Evolutionary conservation across 1,140 invertebrate genomes (phyloP), one percentile per base, ranked within the genome.

Genomic region (Leptoteleia sp.): DNA sequence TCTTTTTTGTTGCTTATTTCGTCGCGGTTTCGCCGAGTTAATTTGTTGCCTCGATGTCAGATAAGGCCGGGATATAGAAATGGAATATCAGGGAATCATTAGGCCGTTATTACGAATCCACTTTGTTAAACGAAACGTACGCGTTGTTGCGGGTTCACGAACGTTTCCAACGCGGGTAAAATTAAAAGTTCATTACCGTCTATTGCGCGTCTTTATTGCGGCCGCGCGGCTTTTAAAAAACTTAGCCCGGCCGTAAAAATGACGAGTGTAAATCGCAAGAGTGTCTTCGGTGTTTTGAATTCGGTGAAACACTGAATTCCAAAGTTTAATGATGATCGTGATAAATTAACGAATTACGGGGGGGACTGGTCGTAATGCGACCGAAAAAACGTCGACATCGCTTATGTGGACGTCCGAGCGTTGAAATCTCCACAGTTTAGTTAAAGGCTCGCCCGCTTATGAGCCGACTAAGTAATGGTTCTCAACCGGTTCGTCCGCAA

Each of bases 351-450:
- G 67, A 76, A 72, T 71, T 70, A 73, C 78, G 29, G 40, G 12
- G 52, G 25, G n/a, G n/a, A 62, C 40, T 48, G 55, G 35, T 42
- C 22, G 42, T 35, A 59, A 45, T 25, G 45, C 38, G 48, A 22
- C 25, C 31, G 38, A 71, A 72, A 67, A 70, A 62, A 52, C 45
- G 47, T 73, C 62, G 72, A 57, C 33, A 29, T 76, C 68, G 71
- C 64, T 80, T 71, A 57, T 38, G 78, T 76, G 72, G 68, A 50
- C 57, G 67, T 37, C 62, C 64, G 17, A 48, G 55, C 78, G 57
- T 78, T 79, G 64, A 84, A 85, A 79, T 86, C 83, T 82, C 84
- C 80, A 29, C 9, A 22, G 64, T 72, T 68, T 71, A 52, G 75
- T 70, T 77, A 78, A 76, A 77, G 50, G 43, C 72, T 76, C 70